These are phyloP conservation scores for Diplodus sargus DNA, from an alignment of 2,797 vertebrate genomes.

Conservation along the genomic window DNA sequence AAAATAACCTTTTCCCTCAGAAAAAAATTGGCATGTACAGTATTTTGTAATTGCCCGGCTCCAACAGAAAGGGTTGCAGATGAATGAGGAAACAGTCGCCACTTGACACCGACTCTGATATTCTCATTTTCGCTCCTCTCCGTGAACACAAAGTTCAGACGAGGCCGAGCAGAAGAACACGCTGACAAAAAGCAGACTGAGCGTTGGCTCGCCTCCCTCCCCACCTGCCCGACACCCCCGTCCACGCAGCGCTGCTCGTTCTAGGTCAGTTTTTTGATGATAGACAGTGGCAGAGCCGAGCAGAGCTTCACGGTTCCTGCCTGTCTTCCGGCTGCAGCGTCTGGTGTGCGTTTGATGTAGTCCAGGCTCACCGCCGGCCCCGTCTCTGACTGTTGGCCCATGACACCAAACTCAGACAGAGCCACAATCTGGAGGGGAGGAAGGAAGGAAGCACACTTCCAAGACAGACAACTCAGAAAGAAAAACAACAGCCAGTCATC, in stretches of 20 bases:
- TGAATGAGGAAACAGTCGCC: slow-evolving; percentile 50
- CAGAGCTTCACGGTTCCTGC: slow-evolving; percentile 76
- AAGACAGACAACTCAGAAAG: slow-evolving; percentile 51
- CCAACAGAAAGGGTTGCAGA: slow-evolving; percentile 35
- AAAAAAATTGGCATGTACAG: slow-evolving; percentile 50
- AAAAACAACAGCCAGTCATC: slow-evolving; percentile 71
- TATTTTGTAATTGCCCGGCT: slow-evolving; percentile 58
- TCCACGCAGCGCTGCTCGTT: slow-evolving; percentile 31
- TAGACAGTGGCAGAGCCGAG: slow-evolving; percentile 70
- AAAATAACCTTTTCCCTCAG: slow-evolving; percentile 65
- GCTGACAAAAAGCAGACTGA: slow-evolving; percentile 64
- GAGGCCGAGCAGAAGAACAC: slow-evolving; percentile 49
- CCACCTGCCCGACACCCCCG: slow-evolving; percentile 59
- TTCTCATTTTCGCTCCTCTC: slow-evolving; percentile 52
- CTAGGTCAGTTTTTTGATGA: slow-evolving; percentile 69
- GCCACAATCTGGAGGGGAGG: slow-evolving; percentile 64
- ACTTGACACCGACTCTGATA: slow-evolving; percentile 64
- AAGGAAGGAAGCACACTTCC: slow-evolving; percentile 76
- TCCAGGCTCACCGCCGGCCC: slow-evolving; percentile 68
- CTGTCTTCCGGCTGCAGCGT: slow-evolving; percentile 76
- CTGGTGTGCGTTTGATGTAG: slow-evolving; percentile 79
- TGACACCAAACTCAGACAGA: slow-evolving; percentile 61
- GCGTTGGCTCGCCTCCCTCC: slow-evolving; percentile 57
- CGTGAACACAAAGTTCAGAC: slow-evolving; percentile 47
- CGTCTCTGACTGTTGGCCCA: slow-evolving; percentile 56